phyloP scores from a whole-genome alignment of 2,797 vertebrate species.

The Amphiprion clarkii region DNA sequence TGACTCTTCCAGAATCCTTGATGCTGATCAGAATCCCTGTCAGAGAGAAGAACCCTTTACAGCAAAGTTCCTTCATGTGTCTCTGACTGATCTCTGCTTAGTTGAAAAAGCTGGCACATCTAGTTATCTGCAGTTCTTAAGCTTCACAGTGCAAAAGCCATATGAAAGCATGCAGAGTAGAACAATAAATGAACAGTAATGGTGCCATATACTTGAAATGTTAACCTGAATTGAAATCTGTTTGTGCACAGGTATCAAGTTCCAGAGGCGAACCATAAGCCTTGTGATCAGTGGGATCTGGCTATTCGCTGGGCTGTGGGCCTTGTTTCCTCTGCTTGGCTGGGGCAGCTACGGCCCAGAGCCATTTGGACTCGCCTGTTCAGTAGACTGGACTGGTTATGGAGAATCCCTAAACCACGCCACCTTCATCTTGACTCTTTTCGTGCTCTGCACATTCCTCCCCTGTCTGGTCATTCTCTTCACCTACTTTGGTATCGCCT shows the following conservation, averaged over 20 bases:
- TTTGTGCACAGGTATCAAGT: conserved; percentile 63
- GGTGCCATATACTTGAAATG: neutral
- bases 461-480: conserved; percentile 74
- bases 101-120: no score
- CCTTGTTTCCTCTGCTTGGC: conserved; percentile 73
- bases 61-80: no score
- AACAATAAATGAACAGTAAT: neutral
- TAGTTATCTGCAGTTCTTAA: no score
- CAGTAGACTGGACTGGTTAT: conserved; percentile 77
- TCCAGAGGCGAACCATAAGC: conserved; percentile 66
- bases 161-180: neutral
- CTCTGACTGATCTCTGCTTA: no score
- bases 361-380: conserved; percentile 78
- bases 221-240: neutral
- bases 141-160: no score
- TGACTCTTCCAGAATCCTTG: no score
- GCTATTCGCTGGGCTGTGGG: conserved; percentile 76
- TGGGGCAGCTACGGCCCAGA: conserved; percentile 80
- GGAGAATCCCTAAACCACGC: conserved; percentile 71
- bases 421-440: conserved; percentile 73
- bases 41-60: no score
- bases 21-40: no score
- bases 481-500: conserved; percentile 76
- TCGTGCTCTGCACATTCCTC: conserved; percentile 73
- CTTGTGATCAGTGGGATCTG: conserved; percentile 71